Percentiles rank a stretch among this genome's conserved stretches.
phyloP scores from a whole-genome alignment of 53 echinoderm and acorn worm species.

The Mesocentrotus franciscanus region DNA sequence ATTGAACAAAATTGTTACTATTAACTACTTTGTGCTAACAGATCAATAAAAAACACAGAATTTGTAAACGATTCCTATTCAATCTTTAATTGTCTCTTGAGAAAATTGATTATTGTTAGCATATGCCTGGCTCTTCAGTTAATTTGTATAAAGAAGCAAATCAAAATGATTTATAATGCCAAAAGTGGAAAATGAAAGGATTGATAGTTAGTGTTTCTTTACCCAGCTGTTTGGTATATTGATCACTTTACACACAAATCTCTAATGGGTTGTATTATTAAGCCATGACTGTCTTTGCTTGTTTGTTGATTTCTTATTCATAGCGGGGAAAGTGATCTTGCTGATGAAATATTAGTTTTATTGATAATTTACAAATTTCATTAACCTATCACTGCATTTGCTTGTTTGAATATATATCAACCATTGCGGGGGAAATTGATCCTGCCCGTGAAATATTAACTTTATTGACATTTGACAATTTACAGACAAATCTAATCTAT shows the following conservation, averaged over 20 bases:
- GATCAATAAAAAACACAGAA: not conserved
- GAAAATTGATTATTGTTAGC: not conserved
- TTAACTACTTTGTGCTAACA: not conserved
- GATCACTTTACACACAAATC: not conserved
- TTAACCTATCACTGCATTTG: too few species aligned
- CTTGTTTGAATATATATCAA: too few species aligned
- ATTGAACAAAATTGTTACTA: not conserved
- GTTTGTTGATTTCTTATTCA: not conserved
- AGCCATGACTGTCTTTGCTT: not conserved
- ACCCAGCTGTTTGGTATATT: not conserved
- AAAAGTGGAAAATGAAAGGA: too few species aligned
- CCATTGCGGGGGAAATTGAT: too few species aligned
- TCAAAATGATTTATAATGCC: too few species aligned
- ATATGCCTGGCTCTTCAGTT: not conserved
- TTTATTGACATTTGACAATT: too few species aligned
- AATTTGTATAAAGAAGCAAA: too few species aligned
- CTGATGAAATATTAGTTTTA: too few species aligned
- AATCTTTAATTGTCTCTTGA: not conserved
- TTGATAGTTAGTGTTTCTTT: not conserved
- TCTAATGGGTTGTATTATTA: not conserved
- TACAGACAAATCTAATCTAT: too few species aligned
- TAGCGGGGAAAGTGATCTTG: not conserved
- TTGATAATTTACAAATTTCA: too few species aligned
- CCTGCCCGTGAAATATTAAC: too few species aligned
- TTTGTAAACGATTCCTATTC: not conserved